These are phyloP conservation scores for Rhopalosiphum padi DNA, from an alignment of 1,140 invertebrate species.

Conservation along the genomic window DNA sequence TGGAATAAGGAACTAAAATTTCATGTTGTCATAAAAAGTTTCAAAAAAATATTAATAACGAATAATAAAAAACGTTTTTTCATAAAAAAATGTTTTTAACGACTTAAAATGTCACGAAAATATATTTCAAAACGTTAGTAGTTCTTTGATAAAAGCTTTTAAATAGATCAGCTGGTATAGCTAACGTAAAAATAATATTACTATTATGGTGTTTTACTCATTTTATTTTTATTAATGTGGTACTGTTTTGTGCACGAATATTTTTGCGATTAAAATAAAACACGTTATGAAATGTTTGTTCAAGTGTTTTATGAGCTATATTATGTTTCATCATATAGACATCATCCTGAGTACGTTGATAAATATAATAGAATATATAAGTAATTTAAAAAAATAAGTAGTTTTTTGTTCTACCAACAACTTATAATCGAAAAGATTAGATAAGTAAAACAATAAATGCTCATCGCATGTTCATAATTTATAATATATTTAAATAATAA, in stretches of 20 bases:
- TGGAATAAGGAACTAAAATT: neutral
- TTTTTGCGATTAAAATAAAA: neutral
- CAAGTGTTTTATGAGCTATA: constrained; percentile 3
- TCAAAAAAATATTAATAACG: too few relatives aligned
- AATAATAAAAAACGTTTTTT: too few relatives aligned
- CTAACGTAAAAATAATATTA: neutral
- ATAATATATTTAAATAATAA: too few relatives aligned
- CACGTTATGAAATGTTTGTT: constrained; percentile 16
- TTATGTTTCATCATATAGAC: constrained; percentile 19
- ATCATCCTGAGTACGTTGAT: neutral
- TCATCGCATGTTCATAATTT: neutral
- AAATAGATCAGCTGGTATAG: neutral
- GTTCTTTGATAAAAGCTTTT: too few relatives aligned
- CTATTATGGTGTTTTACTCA: neutral
- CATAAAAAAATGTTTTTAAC: too few relatives aligned
- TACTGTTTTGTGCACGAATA: neutral
- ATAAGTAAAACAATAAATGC: neutral
- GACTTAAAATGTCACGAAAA: too few relatives aligned
- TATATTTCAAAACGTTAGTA: too few relatives aligned
- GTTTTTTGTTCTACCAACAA: neutral
- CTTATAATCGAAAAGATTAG: constrained; percentile 18
- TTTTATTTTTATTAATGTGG: neutral
- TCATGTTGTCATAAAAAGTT: neutral
- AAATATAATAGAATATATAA: neutral
- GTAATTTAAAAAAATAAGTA: constrained; percentile 4